phyloP scores from a whole-genome alignment of 2,888 invertebrate species.

The Trissonchulus latispiculum region DNA sequence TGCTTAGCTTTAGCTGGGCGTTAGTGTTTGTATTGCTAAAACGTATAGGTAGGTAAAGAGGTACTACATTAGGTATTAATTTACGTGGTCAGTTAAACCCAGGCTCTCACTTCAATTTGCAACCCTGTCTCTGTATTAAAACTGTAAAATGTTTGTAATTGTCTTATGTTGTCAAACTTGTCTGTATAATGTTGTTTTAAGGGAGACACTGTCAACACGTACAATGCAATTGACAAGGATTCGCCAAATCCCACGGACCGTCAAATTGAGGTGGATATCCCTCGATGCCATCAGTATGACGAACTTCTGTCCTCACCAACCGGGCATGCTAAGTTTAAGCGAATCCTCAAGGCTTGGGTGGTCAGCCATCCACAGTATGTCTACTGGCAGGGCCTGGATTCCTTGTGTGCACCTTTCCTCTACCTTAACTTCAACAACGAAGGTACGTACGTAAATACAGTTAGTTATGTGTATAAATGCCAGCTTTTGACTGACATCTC shows the following conservation, averaged over 20 bases:
- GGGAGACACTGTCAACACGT: slow-evolving; percentile 64
- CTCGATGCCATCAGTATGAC: slow-evolving; percentile 96
- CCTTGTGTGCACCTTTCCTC: slow-evolving; percentile 90
- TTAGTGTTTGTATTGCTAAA: no score
- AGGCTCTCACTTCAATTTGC: no score
- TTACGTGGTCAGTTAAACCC: no score
- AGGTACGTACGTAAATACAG: slow-evolving; percentile 52
- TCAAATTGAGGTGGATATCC: slow-evolving; percentile 98
- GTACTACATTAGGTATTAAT: no score
- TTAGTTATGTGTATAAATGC: slow-evolving; percentile 13
- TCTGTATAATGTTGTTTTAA: no score
- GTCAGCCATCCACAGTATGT: slow-evolving; percentile 86
- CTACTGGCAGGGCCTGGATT: slow-evolving; percentile 98
- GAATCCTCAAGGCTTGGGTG: slow-evolving; percentile 92
- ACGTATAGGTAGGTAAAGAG: no score
- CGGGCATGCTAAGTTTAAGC: slow-evolving; percentile 79
- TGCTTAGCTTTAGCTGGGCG: no score
- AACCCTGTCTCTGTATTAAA: no score
- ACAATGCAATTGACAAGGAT: slow-evolving; percentile 80
- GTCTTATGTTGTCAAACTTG: no score
- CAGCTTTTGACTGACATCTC: no score
- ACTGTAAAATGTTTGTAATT: no score
- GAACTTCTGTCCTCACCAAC: slow-evolving; percentile 84
- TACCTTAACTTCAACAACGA: slow-evolving; percentile 93
- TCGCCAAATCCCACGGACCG: slow-evolving; percentile 83